Evolutionary conservation across 1,140 invertebrate genomes (phyloP), one percentile per base, ranked within the genome.

Genomic region (Neodiprion pinetum): DNA sequence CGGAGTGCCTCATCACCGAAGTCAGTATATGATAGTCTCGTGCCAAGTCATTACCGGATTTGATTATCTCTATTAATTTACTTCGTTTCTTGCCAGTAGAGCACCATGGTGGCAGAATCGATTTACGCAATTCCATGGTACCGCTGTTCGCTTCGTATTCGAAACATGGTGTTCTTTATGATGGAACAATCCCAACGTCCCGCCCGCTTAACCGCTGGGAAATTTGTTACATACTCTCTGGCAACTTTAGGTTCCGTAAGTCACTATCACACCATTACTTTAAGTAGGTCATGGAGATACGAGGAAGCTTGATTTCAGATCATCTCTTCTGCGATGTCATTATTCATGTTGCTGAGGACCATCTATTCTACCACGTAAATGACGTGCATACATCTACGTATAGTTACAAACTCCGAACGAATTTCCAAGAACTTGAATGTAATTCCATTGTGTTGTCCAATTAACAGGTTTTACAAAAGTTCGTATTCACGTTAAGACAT

Each of bases 241-340:
- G 74, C 74, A 72, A 80, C 80, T 0, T 81, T 81, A 9, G 74
- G 74, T 12, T 76, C 81, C 8, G 80, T 82, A 74, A 70, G 71
- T 71, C 7, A 40, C 28, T 40, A 40, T 40, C 5, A 40, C 28
- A 40, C 28, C 28, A 40, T 40, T 5, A 40, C 28, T 40, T 40
- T 40, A 4, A 40, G 5, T 1, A 5, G 28, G 28, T 40, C 28
- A 40, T 40, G 28, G 28, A 40, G 5, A 40, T 40, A 2, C 5
- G 0, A 40, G 28, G 5, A 40, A 40, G 28, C 28, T 40, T 40
- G 28, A 40, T 40, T 40, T 40, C 28, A 40, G 28, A 40, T 40
- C 28, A 40, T 5, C 28, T 40, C 28, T 40, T 40, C 28, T 40
- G 28, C 28, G 28, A 40, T 40, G 28, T 40, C 28, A 40, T 5